Conservation (phyloP, 2,888 invertebrate species). For the Harpagoxenus sublaevis region DNA sequence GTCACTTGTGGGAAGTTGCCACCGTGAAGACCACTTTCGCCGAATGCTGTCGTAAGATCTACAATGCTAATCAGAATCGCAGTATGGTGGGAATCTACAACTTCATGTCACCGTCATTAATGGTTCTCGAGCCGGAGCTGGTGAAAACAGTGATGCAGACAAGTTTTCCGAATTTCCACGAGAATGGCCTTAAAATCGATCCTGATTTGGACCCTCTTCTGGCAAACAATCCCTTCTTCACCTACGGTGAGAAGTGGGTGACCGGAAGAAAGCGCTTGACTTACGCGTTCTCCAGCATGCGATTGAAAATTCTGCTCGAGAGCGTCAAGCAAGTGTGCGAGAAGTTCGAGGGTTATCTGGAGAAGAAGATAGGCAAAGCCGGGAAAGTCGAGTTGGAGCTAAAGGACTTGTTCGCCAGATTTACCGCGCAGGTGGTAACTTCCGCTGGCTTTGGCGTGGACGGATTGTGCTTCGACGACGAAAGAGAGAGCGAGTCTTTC, state of each 20-base stretch:
- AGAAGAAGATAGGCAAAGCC: constrained; percentile 22
- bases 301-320: constrained; percentile 75
- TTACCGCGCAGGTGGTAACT: constrained; percentile 78
- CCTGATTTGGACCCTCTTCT: constrained; percentile 74
- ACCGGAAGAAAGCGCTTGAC: constrained; percentile 62
- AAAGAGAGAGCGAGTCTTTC: constrained; percentile 61
- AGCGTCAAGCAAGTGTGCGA: constrained; percentile 68
- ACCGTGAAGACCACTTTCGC: neutral
- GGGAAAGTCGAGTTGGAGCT: constrained; percentile 68
- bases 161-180: constrained; percentile 77
- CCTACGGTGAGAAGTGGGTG: constrained; percentile 75
- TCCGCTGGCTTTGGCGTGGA: constrained; percentile 76
- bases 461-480: constrained; percentile 76
- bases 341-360: constrained; percentile 70
- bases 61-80: neutral
- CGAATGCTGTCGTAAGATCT: constrained; percentile 11
- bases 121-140: constrained; percentile 78
- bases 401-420: constrained; percentile 71
- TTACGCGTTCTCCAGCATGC: constrained; percentile 70
- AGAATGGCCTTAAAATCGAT: constrained; percentile 66
- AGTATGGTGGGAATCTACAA: constrained; percentile 64
- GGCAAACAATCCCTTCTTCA: constrained; percentile 79
- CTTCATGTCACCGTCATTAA: constrained; percentile 65
- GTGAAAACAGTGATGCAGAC: constrained; percentile 76
- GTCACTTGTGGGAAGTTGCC: constrained; percentile 55